Conservation (phyloP, 2,888 invertebrate species). For the Caenorhabditis sp. region DNA sequence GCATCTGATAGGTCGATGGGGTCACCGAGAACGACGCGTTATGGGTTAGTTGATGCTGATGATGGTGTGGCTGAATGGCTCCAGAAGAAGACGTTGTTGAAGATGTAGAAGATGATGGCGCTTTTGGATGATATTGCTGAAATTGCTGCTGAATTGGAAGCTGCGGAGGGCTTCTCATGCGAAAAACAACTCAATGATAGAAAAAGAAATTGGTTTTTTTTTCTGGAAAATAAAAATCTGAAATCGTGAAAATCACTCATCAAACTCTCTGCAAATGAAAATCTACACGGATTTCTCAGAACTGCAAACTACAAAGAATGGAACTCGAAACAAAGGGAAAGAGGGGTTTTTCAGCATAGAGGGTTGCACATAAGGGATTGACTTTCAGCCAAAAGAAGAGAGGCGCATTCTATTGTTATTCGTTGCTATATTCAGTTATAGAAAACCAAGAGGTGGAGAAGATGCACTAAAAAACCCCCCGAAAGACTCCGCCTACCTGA, state of each 20-base stretch:
- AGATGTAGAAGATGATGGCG: slow-evolving; percentile 4
- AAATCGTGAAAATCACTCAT: background rate
- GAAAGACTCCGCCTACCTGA: slow-evolving; percentile 52
- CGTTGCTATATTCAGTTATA: background rate
- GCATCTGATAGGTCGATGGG: slow-evolving; percentile 66
- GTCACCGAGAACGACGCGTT: slow-evolving; percentile 69
- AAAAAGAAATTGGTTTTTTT: background rate
- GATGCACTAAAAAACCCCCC: background rate
- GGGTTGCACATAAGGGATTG: slow-evolving; percentile 12
- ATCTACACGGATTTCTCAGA: too few relatives aligned
- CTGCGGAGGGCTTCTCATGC: slow-evolving; percentile 3
- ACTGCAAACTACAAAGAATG: slow-evolving; percentile 19
- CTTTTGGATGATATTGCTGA: slow-evolving; percentile 32
- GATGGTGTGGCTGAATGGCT: slow-evolving; percentile 33
- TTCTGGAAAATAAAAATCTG: background rate
- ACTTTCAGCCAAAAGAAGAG: background rate
- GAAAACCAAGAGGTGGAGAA: slow-evolving; percentile 10
- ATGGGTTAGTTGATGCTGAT: slow-evolving; percentile 64
- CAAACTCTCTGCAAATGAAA: background rate
- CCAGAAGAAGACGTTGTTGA: slow-evolving; percentile 3
- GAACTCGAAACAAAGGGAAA: slow-evolving; percentile 13
- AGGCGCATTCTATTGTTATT: background rate
- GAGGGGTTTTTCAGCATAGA: background rate
- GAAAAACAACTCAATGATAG: slow-evolving; percentile 21
- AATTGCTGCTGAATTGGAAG: background rate